Evolutionary conservation across 2,797 vertebrate genomes (phyloP).

Genomic region (Xyrichtys novacula): DNA sequence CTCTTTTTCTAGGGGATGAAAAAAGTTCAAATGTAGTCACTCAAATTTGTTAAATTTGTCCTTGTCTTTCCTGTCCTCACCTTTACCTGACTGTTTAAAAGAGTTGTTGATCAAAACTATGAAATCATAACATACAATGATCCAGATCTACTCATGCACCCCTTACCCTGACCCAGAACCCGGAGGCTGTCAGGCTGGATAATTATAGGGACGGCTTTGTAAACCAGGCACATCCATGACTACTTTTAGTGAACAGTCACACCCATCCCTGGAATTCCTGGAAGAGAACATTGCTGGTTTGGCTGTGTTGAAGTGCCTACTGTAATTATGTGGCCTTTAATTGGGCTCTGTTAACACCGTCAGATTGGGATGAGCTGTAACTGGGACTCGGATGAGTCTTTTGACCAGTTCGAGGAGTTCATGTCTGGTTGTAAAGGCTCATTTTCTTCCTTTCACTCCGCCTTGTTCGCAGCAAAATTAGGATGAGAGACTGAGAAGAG

Average conservation of each 20-base stretch:
- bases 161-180: slow-evolving; percentile 64
- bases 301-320: slow-evolving; percentile 75
- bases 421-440: slow-evolving; percentile 32
- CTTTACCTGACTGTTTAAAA: neutral
- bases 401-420: slow-evolving; percentile 44
- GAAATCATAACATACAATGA: slow-evolving; percentile 21
- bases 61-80: neutral
- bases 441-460: slow-evolving; percentile 24
- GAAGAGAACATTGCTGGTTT: slow-evolving; percentile 83
- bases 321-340: slow-evolving; percentile 84
- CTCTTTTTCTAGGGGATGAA: neutral
- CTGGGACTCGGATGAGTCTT: slow-evolving; percentile 48
- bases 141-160: slow-evolving; percentile 47
- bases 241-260: slow-evolving; percentile 82
- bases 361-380: slow-evolving; percentile 70
- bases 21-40: neutral
- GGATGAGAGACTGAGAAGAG: slow-evolving; percentile 1
- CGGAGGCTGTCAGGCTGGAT: slow-evolving; percentile 66
- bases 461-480: slow-evolving; percentile 7
- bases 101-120: slow-evolving; percentile 8
- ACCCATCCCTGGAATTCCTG: slow-evolving; percentile 84
- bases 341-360: slow-evolving; percentile 79
- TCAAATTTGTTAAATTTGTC: neutral
- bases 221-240: slow-evolving; percentile 79
- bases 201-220: slow-evolving; percentile 81